A percentile compares a stretch with the other conserved stretches of the same genome.
phyloP scores from a whole-genome alignment of 2,888 invertebrate species.

The Cancer borealis region DNA sequence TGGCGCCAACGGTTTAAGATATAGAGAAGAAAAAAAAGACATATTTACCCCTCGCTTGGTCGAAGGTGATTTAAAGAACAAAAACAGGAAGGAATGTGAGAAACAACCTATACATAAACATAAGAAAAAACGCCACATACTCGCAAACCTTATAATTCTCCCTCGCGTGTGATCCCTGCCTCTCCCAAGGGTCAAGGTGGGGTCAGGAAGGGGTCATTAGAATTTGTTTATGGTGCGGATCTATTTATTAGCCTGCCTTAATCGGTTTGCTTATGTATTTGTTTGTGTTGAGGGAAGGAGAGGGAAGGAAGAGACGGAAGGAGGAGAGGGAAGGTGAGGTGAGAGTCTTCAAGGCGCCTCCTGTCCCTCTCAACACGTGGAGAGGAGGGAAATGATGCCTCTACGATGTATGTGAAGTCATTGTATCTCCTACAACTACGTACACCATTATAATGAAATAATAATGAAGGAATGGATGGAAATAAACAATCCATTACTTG shows the following conservation, averaged over 20 bases:
- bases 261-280: slow-evolving; percentile 44
- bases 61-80: background rate
- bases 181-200: slow-evolving; percentile 24
- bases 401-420: background rate
- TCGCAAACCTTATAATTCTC: background rate
- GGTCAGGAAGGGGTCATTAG: slow-evolving; percentile 23
- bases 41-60: too few relatives aligned
- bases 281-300: slow-evolving; percentile 45
- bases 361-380: background rate
- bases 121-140: background rate
- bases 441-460: too few relatives aligned
- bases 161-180: background rate
- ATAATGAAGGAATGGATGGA: too few relatives aligned
- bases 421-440: background rate
- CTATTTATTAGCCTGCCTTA: slow-evolving; percentile 49
- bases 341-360: background rate
- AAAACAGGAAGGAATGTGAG: background rate
- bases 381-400: background rate
- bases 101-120: background rate
- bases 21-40: too few relatives aligned
- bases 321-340: background rate
- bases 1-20: too few relatives aligned
- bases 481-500: too few relatives aligned
- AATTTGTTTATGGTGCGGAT: slow-evolving; percentile 44
- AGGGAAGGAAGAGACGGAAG: background rate